Base-by-base conservation (phyloP, 2,888 invertebrate genomes). In the Drosophila leonis region DNA sequence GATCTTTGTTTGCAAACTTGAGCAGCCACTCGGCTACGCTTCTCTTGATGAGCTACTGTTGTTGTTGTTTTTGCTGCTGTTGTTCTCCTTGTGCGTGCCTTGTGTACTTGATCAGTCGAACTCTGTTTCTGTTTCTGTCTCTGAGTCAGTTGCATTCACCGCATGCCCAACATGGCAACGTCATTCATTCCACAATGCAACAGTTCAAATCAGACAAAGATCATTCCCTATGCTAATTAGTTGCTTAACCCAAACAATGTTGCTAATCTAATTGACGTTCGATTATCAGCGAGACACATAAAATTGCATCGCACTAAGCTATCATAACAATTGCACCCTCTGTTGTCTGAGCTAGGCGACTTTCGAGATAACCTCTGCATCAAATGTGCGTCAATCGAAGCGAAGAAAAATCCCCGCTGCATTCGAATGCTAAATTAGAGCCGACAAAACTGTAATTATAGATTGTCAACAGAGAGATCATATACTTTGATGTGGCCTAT, bases 211-310 rank as follows among this genome's bases (percentile, higher is more conserved):
- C 56, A 24, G 5, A 20, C 57, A 60, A 31, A 56, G 61, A 57
- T 57, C 73, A 62, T 42, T 41, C 39, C 41, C 24, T 42, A 57
- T 61, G 65, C 55, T 75, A 63, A 75, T 66, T 52, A 56, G 37
- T 63, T 20, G 54, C n/a, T 55, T 48, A 39, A 12, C 31, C 24
- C 29, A n/a, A 35, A 49, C 2, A 39, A 37, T 37, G 29, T 51
- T 56, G 57, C 18, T 48, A 44, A 57, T 37, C 20, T 27, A 55
- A 13, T 24, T 37, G 54, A 27, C 39, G n/a, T 13, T 20, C 31
- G 39, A 59, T 64, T 37, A 54, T 24, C 10, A 8, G 33, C 13
- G n/a, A 12, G 24, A 35, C 41, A 31, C 33, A 57, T 37, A 35
- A 10, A 51, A 33, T 10, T 8, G 4, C 4, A 31, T 20, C 0